Base-by-base conservation (phyloP, 2,888 invertebrate species). In the Drosophila nr. fundita region DNA sequence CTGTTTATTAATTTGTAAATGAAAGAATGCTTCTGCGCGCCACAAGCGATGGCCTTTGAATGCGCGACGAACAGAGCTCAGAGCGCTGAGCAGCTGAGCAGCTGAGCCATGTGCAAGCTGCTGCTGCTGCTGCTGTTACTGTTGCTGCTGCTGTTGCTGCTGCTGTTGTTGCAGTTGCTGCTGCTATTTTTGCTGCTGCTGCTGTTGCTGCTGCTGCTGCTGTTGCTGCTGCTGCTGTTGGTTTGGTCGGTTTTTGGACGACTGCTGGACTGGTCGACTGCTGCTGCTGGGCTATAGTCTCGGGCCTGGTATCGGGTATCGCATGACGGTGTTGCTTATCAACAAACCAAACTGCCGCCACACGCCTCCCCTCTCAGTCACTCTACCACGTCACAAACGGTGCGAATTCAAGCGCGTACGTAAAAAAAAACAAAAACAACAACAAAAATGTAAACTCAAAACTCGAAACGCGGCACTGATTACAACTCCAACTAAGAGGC, bases 1-100 rank as follows among this genome's bases (percentile, higher is more conserved):
- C 15, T 8, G 45, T 4, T 45, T 24, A 11, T 40, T 15, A 45
- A 29, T 32, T 36, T 53, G 59, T 57, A 38, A 57, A 53, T 50
- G 18, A 24, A 68, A 78, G 78, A 78, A 78, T 55, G 66, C 82
- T 82, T 66, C 80, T 82, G 79, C 75, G 75, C 82, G 76, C 60
- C 59, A 52, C 80, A 62, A 75, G 66, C 68, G 59, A 65, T 65
- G 21, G 62, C 57, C 55, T 64, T 57, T 49, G 69, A 80, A 70
- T 77, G 80, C 53, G 76, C 64, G 40, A 57, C 42, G 53, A 63
- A 53, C 63, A 68, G 32, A 62, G 61, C 64, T 58, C 59, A 59
- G 60, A 27, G 36, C 36, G 55, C 38, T 29, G 38, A 55, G 38
- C 55, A 27, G 27, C 45, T 27, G 27, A 42, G 57, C 76, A 55